Evolutionary conservation across 2,888 invertebrate species (phyloP), one percentile per base, ranked within the genome.

Genomic region (Cantharis lateralis): DNA sequence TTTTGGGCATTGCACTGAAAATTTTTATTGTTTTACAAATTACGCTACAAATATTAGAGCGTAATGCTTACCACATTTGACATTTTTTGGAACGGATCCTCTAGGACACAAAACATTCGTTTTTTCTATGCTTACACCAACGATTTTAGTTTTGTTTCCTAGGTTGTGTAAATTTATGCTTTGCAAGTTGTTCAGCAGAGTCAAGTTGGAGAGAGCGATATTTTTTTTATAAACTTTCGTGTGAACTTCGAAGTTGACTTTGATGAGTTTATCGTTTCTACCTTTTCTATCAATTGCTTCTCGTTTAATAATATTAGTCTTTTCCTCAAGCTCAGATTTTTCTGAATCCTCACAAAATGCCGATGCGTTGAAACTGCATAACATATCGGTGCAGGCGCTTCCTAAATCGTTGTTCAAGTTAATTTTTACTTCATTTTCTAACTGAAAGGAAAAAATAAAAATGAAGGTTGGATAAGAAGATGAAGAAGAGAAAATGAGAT

Each of bases 1-100:
- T 78, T 89, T 86, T 2, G 93, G 92, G 84, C 93, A 93, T 84
- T 91, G 90, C 7, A 93, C 93, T 87, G 74, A 74, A 84, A 84
- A 63, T 10, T 10, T 0, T 66, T 13, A 71, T 71, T 3, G 20
- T 15, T 11, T 5, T 2, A 66, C 20, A 10, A 66, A 24, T 13
- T 1, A n/a, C 7, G 20, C 1, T 2, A 7, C 1, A 15, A 73
- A 9, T 74, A 10, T 4, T 28, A 3, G n/a, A 68, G 10, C 68
- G 10, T 15, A 9, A n/a, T 7, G n/a, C 88, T 86, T 87, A 93
- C 93, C 91, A 85, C 93, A 93, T 81, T 89, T 86, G 64, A 89
- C 87, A 81, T 89, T 90, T 75, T 89, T 88, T 13, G 89, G 84
- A 2, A 92, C 87, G 80, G 90, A 91, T 15, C 93, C 93, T 15